phyloP scores from a whole-genome alignment of 2,113 vertebrate species.

The Ranitomeya variabilis region DNA sequence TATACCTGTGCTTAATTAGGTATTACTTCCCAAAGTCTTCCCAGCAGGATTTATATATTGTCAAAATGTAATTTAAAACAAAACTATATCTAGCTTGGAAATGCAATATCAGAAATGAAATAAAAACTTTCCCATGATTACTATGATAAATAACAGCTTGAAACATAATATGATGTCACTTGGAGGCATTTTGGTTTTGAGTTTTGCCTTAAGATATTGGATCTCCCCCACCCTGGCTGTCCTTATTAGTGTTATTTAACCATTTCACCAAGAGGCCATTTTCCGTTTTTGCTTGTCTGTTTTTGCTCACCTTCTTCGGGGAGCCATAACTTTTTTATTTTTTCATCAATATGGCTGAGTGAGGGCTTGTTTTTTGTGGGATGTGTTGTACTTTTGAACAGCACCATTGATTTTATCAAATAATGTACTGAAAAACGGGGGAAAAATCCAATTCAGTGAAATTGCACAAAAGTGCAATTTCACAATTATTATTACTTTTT shows the following conservation, averaged over 20 bases:
- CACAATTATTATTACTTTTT: too few species aligned
- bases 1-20: conserved; percentile 2
- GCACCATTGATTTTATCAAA: too few species aligned
- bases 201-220: background rate
- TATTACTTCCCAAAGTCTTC: conserved; percentile 21
- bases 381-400: too few species aligned
- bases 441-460: too few species aligned
- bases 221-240: background rate
- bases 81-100: background rate
- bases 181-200: background rate
- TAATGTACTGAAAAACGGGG: too few species aligned
- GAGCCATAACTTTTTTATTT: too few species aligned
- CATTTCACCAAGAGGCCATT: too few species aligned
- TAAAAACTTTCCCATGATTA: background rate
- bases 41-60: conserved; percentile 8
- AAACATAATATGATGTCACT: background rate
- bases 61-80: conserved; percentile 1
- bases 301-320: too few species aligned
- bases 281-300: too few species aligned
- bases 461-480: too few species aligned
- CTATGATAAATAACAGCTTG: background rate
- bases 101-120: background rate
- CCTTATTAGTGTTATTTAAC: background rate
- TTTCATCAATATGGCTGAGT: too few species aligned
- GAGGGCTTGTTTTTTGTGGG: too few species aligned